Evolutionary conservation across 2,888 invertebrate genomes (phyloP), one percentile per base, ranked within the genome.

Genomic region (Pardosa pseudoannulata): DNA sequence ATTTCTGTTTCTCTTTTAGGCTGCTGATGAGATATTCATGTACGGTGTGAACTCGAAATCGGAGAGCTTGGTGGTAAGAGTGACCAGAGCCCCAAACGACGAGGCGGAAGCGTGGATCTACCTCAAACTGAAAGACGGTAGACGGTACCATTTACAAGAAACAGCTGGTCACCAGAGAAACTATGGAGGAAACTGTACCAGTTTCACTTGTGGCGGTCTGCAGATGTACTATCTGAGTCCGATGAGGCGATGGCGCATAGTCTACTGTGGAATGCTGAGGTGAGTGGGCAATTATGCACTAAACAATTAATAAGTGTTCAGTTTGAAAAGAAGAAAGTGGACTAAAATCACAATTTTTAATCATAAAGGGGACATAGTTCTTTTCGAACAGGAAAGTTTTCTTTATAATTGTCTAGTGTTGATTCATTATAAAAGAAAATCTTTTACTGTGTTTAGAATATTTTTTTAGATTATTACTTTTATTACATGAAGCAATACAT

Each of bases 161-260:
- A 56, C 46, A 0, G 16, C 36, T 13, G 72, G 67, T 0, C 68
- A 62, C 9, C 73, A 85, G 27, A 50, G 73, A 19, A 32, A 46
- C 19, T 67, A 31, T 2, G 82, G 50, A 0, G 82, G 72, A 3
- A 19, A 23, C 1, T 23, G 19, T 23, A 23, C 56, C 1, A 23
- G 2, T 1, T 88, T 83, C 32, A 28, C 70, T 1, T 74, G 75
- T 28, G 79, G 71, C 13, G 88, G 79, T 9, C 71, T 88, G 6
- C 72, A 81, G 28, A 70, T 88, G 31, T 68, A 79, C 6, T 68
- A 46, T 19, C 11, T 79, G 13, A 56, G 41, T 13, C 79, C 88
- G 23, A 76, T 88, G 71, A 62, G 83, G 23, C 70, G 76, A 19
- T 83, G 88, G 83, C 79, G 88, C n/a, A 83, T 88, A 6, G 79